phyloP scores from a whole-genome alignment of 2,113 vertebrate species.

The Sylvilagus bachmani region DNA sequence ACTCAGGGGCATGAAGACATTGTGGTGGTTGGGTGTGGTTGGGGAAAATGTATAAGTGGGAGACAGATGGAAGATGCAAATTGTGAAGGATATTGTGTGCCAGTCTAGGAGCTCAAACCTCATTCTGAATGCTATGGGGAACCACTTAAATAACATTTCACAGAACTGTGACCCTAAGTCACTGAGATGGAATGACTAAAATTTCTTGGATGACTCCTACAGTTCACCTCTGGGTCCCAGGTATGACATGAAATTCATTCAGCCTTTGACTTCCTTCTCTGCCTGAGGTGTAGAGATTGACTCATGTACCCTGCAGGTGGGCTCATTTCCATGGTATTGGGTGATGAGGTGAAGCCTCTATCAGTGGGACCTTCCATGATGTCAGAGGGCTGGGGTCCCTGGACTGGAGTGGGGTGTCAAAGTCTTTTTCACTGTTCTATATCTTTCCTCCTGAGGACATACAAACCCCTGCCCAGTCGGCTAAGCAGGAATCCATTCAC shows the following conservation, averaged over 20 bases:
- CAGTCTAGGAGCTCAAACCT: conserved; percentile 14
- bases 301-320: background rate
- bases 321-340: conserved; percentile 35
- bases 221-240: conserved; percentile 55
- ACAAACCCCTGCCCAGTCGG: background rate
- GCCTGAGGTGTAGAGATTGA: conserved; percentile 24
- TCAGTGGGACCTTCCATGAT: conserved; percentile 70
- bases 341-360: conserved; percentile 66
- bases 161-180: conserved; percentile 55
- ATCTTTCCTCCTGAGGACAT: conserved; percentile 7
- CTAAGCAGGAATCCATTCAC: background rate
- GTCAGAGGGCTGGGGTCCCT: conserved; percentile 58
- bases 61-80: background rate
- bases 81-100: background rate
- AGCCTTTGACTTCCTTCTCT: conserved; percentile 60
- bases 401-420: conserved; percentile 2
- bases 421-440: background rate
- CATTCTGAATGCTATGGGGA: background rate
- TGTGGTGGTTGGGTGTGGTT: background rate
- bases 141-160: conserved; percentile 27
- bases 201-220: conserved; percentile 63
- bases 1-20: background rate
- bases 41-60: background rate
- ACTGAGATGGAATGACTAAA: conserved; percentile 70
- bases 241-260: conserved; percentile 26